Conservation (phyloP, 2,797 vertebrate genomes). For the Eleutherodactylus coqui region DNA sequence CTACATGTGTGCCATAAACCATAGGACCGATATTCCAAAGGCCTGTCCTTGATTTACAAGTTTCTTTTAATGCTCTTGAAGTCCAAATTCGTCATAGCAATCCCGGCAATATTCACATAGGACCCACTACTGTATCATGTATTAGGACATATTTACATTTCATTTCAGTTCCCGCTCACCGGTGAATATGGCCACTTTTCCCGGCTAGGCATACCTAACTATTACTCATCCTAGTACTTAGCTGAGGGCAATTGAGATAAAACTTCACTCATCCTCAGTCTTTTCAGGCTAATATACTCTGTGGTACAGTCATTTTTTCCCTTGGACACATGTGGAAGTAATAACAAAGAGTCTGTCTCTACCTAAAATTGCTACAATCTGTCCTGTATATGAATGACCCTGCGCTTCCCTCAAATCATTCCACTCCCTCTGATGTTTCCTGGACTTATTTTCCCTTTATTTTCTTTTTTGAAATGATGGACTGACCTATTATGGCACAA, state of each 20-base stretch:
- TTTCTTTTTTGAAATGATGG: conserved; percentile 19
- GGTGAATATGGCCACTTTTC: neutral
- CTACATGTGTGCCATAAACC: conserved; percentile 3
- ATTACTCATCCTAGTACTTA: neutral
- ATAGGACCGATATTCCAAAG: neutral
- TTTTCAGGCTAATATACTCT: conserved; percentile 30
- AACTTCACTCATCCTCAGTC: conserved; percentile 14
- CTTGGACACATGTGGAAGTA: conserved; percentile 51
- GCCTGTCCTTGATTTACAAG: conserved; percentile 24
- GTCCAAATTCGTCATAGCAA: conserved; percentile 27
- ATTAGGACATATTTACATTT: neutral
- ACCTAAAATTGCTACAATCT: conserved; percentile 54
- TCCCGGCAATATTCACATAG: conserved; percentile 24
- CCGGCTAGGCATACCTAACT: neutral
- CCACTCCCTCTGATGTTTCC: conserved; percentile 51
- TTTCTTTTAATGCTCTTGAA: conserved; percentile 13
- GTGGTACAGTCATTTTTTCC: conserved; percentile 23
- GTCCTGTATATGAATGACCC: conserved; percentile 50
- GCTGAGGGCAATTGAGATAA: conserved; percentile 10
- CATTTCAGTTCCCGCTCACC: neutral
- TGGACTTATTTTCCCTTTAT: conserved; percentile 37
- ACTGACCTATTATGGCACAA: conserved; percentile 18
- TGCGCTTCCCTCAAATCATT: conserved; percentile 39
- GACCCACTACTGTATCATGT: neutral
- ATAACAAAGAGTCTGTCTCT: conserved; percentile 39